Conservation (phyloP, 1,140 invertebrate genomes). For the Leptopilina clavipes region DNA sequence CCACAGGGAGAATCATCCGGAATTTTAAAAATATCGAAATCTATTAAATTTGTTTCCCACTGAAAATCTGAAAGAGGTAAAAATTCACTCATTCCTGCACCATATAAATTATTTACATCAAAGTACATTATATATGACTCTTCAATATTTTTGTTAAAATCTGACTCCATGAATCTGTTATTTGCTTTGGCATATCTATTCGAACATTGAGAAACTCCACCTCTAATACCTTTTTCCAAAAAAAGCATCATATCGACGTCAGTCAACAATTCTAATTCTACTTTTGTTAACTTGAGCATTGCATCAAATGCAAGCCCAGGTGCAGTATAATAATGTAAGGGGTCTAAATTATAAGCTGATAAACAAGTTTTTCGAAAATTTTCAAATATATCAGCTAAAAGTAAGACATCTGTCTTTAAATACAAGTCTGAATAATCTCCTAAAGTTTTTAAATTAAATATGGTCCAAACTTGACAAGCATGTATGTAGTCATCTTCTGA, state of each 20-base stretch:
- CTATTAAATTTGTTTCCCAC: slow-evolving; percentile 61
- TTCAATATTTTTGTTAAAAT: slow-evolving; percentile 66
- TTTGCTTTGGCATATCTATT: slow-evolving; percentile 70
- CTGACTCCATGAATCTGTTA: slow-evolving; percentile 66
- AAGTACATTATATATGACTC: slow-evolving; percentile 65
- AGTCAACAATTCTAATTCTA: slow-evolving; percentile 72
- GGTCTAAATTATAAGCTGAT: slow-evolving; percentile 62
- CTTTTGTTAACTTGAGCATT: slow-evolving; percentile 65
- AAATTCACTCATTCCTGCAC: slow-evolving; percentile 70
- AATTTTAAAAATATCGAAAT: slow-evolving; percentile 42
- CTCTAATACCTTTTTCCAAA: slow-evolving; percentile 67
- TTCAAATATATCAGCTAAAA: slow-evolving; percentile 71
- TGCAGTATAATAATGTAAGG: slow-evolving; percentile 64
- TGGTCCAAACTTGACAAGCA: background rate
- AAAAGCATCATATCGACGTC: slow-evolving; percentile 71
- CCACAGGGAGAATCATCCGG: slow-evolving; percentile 65
- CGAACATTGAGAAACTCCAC: slow-evolving; percentile 62
- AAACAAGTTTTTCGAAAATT: slow-evolving; percentile 65
- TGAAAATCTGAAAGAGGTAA: slow-evolving; percentile 71
- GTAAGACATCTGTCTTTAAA: slow-evolving; percentile 12
- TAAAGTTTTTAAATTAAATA: slow-evolving; percentile 1
- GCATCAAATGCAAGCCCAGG: slow-evolving; percentile 70
- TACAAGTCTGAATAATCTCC: slow-evolving; percentile 17
- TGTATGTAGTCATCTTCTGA: background rate
- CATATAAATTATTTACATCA: slow-evolving; percentile 78